Base-by-base conservation (phyloP, 2,113 vertebrate species). In the Spea bombifrons region DNA sequence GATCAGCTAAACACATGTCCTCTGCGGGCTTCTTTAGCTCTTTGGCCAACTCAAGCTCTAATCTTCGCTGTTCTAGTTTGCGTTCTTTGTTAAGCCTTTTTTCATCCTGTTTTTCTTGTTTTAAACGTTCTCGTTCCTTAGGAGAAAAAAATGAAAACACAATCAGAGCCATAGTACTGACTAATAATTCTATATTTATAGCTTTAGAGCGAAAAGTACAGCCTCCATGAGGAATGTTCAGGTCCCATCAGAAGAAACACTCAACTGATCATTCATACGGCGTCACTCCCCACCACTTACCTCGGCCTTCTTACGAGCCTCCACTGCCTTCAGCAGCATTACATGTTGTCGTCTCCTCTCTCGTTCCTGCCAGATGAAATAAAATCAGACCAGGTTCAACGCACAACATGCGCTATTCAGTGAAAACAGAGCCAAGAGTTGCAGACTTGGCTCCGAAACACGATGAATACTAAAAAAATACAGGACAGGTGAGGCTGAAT, bases 21-120 rank as follows among this genome's bases (percentile, higher is more conserved):
- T 99, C 96, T 44, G 94, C 98, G 72, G 96, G 95, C 82, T 97
- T 97, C 90, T 96, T 98, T 48, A 99, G 88, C 84, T 98, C 96
- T 82, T 95, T 97, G 55, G 94, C 96, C 85, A 97, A 96, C 88
- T 96, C 94, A 84, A 97, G 86, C 84, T 97, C 96, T 86, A 97
- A 75, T 81, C 94, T 91, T 63, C 94, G 88, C 66, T 97, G 94
- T 83, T 97, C 94, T 82, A 96, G 84, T 86, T 95, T 97, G 82
- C 95, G 94, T 63, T 97, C 95, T 86, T 96, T 98, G 86, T 98
- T 97, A 85, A 97, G 85, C 66, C 94, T 92, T 88, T 96, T 98
- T 85, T 98, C 96, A 75, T 97, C 94, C 5, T 93, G 92, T 85
- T 96, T 97, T 87, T 98, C 95, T 90, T 96, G 94, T 79, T 95